Evolutionary conservation across 2,888 invertebrate genomes (phyloP).

Genomic region (Plebejus argus): DNA sequence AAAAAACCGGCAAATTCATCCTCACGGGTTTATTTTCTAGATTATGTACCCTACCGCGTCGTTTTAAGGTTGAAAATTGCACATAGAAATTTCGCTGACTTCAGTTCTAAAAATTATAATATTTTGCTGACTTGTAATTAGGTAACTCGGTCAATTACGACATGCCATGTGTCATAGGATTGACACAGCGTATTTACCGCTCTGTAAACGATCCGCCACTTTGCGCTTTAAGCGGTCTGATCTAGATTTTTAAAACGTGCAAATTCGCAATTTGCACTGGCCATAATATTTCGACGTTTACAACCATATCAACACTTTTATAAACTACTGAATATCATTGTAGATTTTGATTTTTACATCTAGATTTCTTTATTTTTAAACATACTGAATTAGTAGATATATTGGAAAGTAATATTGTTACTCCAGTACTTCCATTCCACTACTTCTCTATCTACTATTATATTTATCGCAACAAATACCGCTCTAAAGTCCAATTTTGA

Average conservation of each 20-base stretch:
- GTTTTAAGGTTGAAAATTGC: background rate
- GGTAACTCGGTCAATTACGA: conserved; percentile 32
- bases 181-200: conserved; percentile 38
- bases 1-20: background rate
- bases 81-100: background rate
- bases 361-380: too few relatives aligned
- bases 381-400: too few relatives aligned
- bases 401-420: too few relatives aligned
- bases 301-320: background rate
- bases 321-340: too few relatives aligned
- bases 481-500: too few relatives aligned
- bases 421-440: too few relatives aligned
- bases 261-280: background rate
- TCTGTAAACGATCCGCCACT: background rate
- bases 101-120: background rate
- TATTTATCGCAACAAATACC: too few relatives aligned
- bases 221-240: background rate
- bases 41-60: background rate
- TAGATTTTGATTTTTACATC: too few relatives aligned
- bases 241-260: conserved; percentile 4
- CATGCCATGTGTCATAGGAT: background rate
- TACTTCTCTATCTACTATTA: too few relatives aligned
- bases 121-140: conserved; percentile 20
- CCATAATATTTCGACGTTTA: background rate
- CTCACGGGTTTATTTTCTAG: background rate